Conservation (phyloP, 2,888 invertebrate species). For the Catotricha subobsoleta region DNA sequence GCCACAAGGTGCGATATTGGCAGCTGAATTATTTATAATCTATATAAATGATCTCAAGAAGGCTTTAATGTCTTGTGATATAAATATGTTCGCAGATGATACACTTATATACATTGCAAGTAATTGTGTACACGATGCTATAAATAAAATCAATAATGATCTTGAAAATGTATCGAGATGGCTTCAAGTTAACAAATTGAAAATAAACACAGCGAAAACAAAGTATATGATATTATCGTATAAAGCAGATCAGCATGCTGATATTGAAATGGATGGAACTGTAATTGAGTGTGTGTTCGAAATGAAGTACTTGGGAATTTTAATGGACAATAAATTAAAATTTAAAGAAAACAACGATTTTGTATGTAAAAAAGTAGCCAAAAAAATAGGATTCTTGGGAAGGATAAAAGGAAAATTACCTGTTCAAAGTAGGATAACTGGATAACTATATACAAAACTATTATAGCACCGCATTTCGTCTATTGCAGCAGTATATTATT, state of each 20-base stretch:
- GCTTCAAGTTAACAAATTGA: background rate
- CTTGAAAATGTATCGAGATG: background rate
- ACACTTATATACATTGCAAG: background rate
- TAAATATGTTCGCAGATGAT: background rate
- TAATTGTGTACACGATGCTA: background rate
- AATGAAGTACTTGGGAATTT: background rate
- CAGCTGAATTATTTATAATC: background rate
- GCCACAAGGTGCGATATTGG: background rate
- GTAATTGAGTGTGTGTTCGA: background rate
- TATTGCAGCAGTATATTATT: no score
- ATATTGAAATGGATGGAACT: background rate
- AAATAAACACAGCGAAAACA: background rate
- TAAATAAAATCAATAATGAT: background rate
- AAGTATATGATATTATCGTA: no score
- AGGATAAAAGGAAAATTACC: no score
- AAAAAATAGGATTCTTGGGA: background rate
- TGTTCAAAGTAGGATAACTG: no score
- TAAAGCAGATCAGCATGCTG: no score
- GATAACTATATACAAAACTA: no score
- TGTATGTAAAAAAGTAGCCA: background rate
- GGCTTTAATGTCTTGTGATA: background rate
- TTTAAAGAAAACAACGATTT: background rate
- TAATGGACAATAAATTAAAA: background rate
- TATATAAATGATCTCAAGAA: background rate
- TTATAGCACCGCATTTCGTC: no score